Evolutionary conservation across 2,797 vertebrate genomes (phyloP).

Genomic region (Toxotes lorentzi): DNA sequence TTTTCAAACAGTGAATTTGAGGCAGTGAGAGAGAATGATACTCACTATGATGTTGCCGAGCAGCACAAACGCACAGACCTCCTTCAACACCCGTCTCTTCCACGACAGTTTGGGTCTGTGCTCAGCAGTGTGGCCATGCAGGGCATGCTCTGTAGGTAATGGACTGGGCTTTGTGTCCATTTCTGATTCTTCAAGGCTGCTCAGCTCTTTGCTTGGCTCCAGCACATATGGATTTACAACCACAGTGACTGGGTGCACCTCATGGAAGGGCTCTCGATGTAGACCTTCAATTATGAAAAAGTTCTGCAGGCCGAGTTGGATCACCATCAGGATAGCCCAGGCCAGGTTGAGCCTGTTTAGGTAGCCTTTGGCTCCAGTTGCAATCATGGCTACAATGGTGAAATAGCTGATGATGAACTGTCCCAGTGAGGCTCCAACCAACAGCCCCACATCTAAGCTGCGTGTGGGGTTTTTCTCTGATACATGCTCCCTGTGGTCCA

Average conservation of each 20-base stretch:
- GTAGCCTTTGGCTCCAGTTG: conserved; percentile 77
- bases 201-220: conserved; percentile 76
- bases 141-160: not conserved
- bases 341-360: conserved; percentile 88
- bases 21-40: conserved; percentile 48
- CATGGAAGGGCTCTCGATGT: conserved; percentile 88
- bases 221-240: conserved; percentile 76
- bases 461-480: conserved; percentile 94
- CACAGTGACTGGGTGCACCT: conserved; percentile 60
- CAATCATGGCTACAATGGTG: conserved; percentile 90
- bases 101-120: conserved; percentile 79
- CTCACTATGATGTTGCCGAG: conserved; percentile 94
- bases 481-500: conserved; percentile 90
- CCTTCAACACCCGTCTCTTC: conserved; percentile 91
- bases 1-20: not conserved
- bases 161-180: conserved; percentile 39
- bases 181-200: conserved; percentile 41
- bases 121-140: conserved; percentile 3
- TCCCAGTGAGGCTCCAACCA: conserved; percentile 93
- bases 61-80: conserved; percentile 92
- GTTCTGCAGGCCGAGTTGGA: conserved; percentile 94
- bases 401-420: conserved; percentile 95
- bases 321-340: conserved; percentile 88
- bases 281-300: conserved; percentile 95
- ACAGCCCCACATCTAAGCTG: conserved; percentile 91